A percentile compares a stretch with the other conserved stretches of the same genome.
Evolutionary conservation across 2,888 invertebrate genomes (phyloP).

Genomic region (Heliconius hortense): DNA sequence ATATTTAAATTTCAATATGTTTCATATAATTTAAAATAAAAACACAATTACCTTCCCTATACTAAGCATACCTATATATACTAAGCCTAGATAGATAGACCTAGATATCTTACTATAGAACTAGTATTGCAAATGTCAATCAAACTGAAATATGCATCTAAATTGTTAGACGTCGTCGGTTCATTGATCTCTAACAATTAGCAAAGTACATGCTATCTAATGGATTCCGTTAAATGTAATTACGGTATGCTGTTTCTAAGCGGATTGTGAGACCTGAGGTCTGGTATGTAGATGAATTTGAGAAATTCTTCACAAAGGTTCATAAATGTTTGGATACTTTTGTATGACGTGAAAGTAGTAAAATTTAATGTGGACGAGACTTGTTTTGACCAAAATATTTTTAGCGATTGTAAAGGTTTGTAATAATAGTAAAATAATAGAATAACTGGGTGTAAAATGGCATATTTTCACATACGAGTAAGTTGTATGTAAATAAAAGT

Average conservation of each 20-base stretch:
- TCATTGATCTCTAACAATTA: constrained; percentile 43
- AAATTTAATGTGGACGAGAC: not conserved
- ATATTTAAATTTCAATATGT: too few species aligned
- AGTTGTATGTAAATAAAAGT: not conserved
- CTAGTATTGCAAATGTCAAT: not conserved
- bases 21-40: too few species aligned
- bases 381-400: not conserved
- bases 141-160: constrained; percentile 29
- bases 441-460: too few species aligned
- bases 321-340: not conserved
- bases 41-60: not conserved
- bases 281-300: constrained; percentile 5
- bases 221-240: constrained; percentile 44
- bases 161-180: constrained; percentile 27
- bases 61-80: not conserved
- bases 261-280: constrained; percentile 7
- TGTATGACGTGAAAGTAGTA: not conserved
- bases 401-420: too few species aligned
- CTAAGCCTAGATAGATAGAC: not conserved
- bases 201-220: constrained; percentile 41
- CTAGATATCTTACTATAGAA: not conserved
- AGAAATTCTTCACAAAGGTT: not conserved
- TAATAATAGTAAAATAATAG: too few species aligned
- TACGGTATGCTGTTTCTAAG: constrained; percentile 32
- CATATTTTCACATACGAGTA: not conserved